Base-by-base conservation (phyloP, 2,888 invertebrate species). In the Vanessa cardui region DNA sequence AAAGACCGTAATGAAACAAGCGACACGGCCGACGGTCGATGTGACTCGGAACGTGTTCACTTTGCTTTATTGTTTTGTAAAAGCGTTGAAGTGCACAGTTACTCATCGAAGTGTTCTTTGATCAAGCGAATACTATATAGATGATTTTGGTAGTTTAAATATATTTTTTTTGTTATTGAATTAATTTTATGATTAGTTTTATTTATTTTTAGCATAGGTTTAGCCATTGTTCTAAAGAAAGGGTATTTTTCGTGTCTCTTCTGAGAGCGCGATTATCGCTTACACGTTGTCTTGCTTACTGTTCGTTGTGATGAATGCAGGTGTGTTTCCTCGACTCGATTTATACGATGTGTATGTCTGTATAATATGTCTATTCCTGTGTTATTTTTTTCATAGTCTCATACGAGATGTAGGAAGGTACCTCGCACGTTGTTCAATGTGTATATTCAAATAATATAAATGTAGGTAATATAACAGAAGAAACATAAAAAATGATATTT, bases 1-100 rank as follows among this genome's bases (percentile, higher is more conserved):
- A 85, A 87, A 86, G 88, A 87, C 86, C 83, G 31, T 61, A 72
- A 75, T 77, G 70, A 77, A 73, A 64, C 31, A 74, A 77, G 75
- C 74, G 45, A n/a, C 54, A 21, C 49, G 20, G 21, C 31, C 31
- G 21, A 33, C n/a, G 45, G 39, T 64, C 15, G 20, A 49, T 62
- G 33, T 58, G 52, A 66, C 45, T 54, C 26, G 50, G 59, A 31
- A 21, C 52, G 58, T 47, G 65, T 77, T 73, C 47, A 44, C 45
- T 56, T 33, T 21, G 58, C 60, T 60, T 68, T 62, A 69, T 71
- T 66, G 62, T 72, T 71, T 66, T 62, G 66, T 69, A 60, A 64
- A 65, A 58, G 26, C 47, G n/a, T 54, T 66, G 47, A 62, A 49
- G 20, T 61, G 49, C 52, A 54, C 59, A 64, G 64, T 64, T 63